Base-by-base conservation (phyloP, 2,888 invertebrate species). In the Anoplius nigerrimus region DNA sequence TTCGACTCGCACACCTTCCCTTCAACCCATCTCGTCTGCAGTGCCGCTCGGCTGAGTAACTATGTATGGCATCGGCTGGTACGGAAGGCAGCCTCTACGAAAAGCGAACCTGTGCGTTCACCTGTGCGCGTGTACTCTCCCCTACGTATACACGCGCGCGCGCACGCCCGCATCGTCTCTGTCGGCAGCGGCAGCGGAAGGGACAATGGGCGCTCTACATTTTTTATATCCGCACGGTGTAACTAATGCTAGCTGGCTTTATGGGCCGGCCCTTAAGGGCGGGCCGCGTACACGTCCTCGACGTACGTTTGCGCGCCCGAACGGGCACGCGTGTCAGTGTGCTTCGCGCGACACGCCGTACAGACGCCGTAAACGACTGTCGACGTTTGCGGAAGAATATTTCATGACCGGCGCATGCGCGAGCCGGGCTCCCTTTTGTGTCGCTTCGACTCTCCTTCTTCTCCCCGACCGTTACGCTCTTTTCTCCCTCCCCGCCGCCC, bases 311-410 rank as follows among this genome's bases (percentile, higher is more conserved):
- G 21, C 61, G 34, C 53, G 52, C 55, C 15, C 24, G 3, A 6
- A 6, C 4, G 34, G 11, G 6, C 11, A 34, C n/a, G 13, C 66
- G 71, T 72, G 48, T 48, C n/a, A 1, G 48, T 20, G 20, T 48
- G n/a, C 15, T 75, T 72, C 60, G 70, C 61, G 51, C 67, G 62
- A 62, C 67, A 63, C 55, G 67, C 66, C 68, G 61, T 66, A 34
- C 34, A 34, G 34, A 34, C 34, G 34, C 66, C 75, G 74, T 83
- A 85, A 86, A 86, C 76, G 80, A 78, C 74, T 68, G 66, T 43
- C 69, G 71, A 75, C 79, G 81, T 84, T 84, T 80, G 79, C 73
- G 66, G 71, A 69, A 74, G 78, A 84, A 84, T 86, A 84, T 84
- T 85, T 86, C 79, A 86, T 76, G 78, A 76, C 59, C n/a, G 16